phyloP scores from a whole-genome alignment of 2,797 vertebrate genomes.

The Lepilemur septentrionalis region DNA sequence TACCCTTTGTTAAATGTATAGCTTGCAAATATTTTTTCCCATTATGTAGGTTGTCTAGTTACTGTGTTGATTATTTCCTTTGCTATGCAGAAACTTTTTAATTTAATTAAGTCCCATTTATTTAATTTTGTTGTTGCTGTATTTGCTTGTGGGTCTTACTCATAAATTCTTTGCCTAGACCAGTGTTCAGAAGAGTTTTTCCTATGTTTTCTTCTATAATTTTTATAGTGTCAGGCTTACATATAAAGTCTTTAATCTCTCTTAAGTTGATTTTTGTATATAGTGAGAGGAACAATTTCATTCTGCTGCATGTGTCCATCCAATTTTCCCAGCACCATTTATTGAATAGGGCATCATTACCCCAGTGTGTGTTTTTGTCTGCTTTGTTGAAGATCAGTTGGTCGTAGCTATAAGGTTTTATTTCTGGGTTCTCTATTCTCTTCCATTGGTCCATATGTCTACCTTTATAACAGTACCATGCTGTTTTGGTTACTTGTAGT shows the following conservation, averaged over 20 bases:
- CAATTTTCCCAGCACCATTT: neutral
- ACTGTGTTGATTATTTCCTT: neutral
- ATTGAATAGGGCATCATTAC: neutral
- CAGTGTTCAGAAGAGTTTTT: neutral
- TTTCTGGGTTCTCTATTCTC: neutral
- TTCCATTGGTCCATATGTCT: neutral
- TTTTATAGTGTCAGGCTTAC: neutral
- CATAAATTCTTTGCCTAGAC: neutral
- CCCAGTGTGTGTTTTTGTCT: neutral
- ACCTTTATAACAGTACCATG: neutral
- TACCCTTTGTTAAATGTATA: neutral
- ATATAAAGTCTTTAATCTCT: neutral
- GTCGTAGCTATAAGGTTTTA: neutral
- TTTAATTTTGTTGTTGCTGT: neutral
- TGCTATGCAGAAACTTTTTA: neutral
- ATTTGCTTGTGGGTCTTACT: neutral
- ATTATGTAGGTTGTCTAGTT: neutral
- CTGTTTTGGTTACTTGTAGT: neutral
- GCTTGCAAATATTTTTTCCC: neutral
- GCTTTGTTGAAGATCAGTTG: neutral
- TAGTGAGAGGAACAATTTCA: neutral
- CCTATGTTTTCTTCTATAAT: neutral
- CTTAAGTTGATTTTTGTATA: neutral
- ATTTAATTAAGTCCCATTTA: neutral
- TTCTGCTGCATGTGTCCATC: neutral